Percentiles rank a stretch among this genome's conserved stretches.
phyloP scores from a whole-genome alignment of 2,113 vertebrate species.

The Gallinago undulata region DNA sequence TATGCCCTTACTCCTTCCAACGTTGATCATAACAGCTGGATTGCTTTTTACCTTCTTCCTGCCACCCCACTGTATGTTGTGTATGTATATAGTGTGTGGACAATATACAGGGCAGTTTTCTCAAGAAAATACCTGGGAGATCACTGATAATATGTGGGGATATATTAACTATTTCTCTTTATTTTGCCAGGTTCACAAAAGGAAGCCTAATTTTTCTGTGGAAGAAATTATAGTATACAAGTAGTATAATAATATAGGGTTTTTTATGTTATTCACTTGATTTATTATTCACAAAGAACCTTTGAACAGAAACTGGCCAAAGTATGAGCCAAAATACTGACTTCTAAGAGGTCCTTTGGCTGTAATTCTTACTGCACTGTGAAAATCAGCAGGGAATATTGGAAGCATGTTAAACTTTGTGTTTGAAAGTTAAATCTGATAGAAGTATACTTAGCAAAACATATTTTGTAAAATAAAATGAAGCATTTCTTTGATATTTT shows the following conservation, averaged over 20 bases:
- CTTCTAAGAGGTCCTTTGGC: constrained; percentile 50
- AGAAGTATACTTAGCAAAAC: constrained; percentile 29
- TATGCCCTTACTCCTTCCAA: background rate
- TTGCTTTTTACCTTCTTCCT: background rate
- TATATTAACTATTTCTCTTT: constrained; percentile 7
- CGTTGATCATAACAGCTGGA: background rate
- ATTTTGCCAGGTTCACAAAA: constrained; percentile 15
- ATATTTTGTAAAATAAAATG: background rate
- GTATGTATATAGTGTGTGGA: background rate
- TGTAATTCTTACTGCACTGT: constrained; percentile 34
- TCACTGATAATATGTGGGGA: background rate
- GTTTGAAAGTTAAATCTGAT: constrained; percentile 58
- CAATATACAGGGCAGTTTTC: background rate
- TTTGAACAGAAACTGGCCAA: constrained; percentile 40
- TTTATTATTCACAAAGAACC: constrained; percentile 64
- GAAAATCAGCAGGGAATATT: constrained; percentile 14
- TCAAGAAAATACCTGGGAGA: background rate
- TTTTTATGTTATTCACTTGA: constrained; percentile 23
- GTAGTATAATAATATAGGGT: no score
- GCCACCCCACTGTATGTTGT: background rate
- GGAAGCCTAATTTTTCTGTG: background rate
- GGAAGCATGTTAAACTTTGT: background rate
- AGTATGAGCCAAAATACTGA: constrained; percentile 34
- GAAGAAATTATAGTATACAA: background rate
- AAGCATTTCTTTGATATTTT: background rate